Evolutionary conservation across 1,140 invertebrate genomes (phyloP), one percentile per base, ranked within the genome.

Genomic region (Nasonia longicornis): DNA sequence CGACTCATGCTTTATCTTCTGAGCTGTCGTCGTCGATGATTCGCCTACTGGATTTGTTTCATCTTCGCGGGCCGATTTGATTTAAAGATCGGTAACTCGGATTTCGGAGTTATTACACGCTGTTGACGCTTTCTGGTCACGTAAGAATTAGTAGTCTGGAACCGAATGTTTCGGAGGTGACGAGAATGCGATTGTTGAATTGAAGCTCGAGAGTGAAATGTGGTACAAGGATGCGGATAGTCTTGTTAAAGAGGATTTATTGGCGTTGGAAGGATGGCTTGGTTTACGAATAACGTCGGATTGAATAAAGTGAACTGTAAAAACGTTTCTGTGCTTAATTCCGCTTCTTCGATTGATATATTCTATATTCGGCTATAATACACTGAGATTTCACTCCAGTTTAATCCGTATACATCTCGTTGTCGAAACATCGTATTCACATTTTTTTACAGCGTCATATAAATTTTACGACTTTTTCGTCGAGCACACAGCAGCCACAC

Each of bases 1-100:
- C 64, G 85, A 70, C 85, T 71, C 69, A 71, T n/a, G 35, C 35
- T 35, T 35, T 71, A 71, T 42, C 69, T 71, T 71, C 16, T 31
- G 52, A 58, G 52, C 52, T 58, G 52, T 58, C 52, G 20, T 58
- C 52, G 52, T 16, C 12, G 45, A 20, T 58, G 52, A 58, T 58
- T 58, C 52, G 52, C 20, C 52, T n/a, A 58, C 52, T 58, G 16
- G 52, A 58, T 58, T 58, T 58, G 52, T 58, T 58, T 58, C 52
- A 58, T 58, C 52, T 58, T 58, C 16, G 1, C 26, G 26, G 2
- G 6, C 52, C 20, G 14, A 14, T 20, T 16, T 20, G 52, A 58
- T 16, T 20, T 20, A n/a, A 7, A 3, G 52, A 58, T 58, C 20
- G 52, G 14, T 42, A 42, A 42, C 20, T 20, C 52, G n/a, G 52